A percentile compares a stretch with the other conserved stretches of the same genome.
These are phyloP conservation scores for Myocastor coypus DNA, from an alignment of 2,113 vertebrate species.

Conservation along the genomic window DNA sequence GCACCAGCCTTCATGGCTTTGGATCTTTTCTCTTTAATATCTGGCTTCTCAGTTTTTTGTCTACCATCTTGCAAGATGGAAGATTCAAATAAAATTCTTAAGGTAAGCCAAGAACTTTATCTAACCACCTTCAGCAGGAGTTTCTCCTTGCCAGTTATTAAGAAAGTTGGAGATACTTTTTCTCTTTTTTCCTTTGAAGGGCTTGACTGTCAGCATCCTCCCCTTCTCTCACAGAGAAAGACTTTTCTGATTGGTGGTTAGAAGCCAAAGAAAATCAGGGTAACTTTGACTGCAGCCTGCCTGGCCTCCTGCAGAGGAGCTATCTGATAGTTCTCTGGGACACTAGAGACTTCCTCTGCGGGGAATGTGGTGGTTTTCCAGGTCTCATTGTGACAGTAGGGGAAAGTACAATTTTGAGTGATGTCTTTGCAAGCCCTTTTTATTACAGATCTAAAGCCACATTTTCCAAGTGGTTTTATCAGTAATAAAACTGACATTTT, in stretches of 20 bases:
- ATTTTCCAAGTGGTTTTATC: conserved; percentile 71
- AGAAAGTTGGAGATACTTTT: background rate
- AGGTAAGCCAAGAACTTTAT: background rate
- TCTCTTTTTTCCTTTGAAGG: background rate
- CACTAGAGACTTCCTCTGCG: background rate
- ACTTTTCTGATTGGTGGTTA: conserved; percentile 26
- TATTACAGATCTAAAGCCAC: conserved; percentile 67
- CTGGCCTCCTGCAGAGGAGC: background rate
- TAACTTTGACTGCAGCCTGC: background rate
- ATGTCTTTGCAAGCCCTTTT: conserved; percentile 60
- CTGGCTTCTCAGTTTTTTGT: no score
- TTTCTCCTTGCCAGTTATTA: background rate
- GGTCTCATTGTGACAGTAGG: background rate
- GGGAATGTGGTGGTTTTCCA: background rate
- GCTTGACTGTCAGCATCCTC: background rate
- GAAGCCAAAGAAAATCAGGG: background rate
- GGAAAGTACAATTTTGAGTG: conserved; percentile 60
- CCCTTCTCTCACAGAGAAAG: background rate
- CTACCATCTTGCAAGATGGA: no score
- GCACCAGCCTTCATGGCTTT: no score
- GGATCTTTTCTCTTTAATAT: no score
- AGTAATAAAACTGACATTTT: conserved; percentile 68
- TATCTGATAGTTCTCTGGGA: background rate
- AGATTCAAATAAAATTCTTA: background rate
- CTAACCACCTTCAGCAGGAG: background rate